Percentiles rank a stretch among this genome's conserved stretches.
Conservation (phyloP, 2,888 invertebrate genomes). For the Cryptus armator region DNA sequence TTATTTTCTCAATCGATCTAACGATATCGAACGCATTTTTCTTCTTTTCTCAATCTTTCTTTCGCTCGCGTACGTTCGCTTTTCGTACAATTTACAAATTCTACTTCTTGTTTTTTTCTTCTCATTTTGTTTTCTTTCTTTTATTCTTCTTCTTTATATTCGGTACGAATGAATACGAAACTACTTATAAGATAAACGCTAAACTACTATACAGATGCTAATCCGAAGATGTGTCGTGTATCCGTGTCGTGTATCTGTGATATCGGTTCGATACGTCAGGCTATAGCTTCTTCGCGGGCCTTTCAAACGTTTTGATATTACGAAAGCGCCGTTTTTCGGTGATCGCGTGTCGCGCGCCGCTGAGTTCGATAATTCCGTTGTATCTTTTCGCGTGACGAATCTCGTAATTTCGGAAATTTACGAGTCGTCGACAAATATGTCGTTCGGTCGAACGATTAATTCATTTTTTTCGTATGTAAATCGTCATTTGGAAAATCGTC, state of each 20-base stretch:
- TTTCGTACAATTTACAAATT: constrained; percentile 61
- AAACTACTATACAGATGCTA: constrained; percentile 66
- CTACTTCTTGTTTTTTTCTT: constrained; percentile 33
- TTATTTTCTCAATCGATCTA: constrained; percentile 39
- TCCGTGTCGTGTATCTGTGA: constrained; percentile 38
- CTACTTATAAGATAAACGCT: constrained; percentile 76
- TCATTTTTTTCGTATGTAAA: constrained; percentile 46
- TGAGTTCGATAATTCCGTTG: constrained; percentile 20
- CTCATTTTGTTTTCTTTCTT: not conserved
- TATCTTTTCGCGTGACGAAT: constrained; percentile 18
- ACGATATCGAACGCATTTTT: constrained; percentile 38
- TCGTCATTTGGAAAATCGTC: constrained; percentile 40
- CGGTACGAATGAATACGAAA: constrained; percentile 79
- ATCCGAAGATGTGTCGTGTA: constrained; percentile 53
- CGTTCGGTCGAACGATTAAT: constrained; percentile 53
- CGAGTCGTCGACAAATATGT: constrained; percentile 44
- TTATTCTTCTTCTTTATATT: constrained; percentile 46
- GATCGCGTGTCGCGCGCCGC: constrained; percentile 18
- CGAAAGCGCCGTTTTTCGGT: not conserved
- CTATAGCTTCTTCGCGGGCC: not conserved
- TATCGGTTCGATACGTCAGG: constrained; percentile 12
- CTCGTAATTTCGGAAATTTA: not conserved
- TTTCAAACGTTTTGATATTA: constrained; percentile 32
- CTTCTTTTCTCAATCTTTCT: constrained; percentile 7
- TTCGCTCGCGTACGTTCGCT: constrained; percentile 35